A percentile compares a stretch with the other conserved stretches of the same genome.
Evolutionary conservation across 2,797 vertebrate species (phyloP).

Genomic region (Sarcophilus harrisii): DNA sequence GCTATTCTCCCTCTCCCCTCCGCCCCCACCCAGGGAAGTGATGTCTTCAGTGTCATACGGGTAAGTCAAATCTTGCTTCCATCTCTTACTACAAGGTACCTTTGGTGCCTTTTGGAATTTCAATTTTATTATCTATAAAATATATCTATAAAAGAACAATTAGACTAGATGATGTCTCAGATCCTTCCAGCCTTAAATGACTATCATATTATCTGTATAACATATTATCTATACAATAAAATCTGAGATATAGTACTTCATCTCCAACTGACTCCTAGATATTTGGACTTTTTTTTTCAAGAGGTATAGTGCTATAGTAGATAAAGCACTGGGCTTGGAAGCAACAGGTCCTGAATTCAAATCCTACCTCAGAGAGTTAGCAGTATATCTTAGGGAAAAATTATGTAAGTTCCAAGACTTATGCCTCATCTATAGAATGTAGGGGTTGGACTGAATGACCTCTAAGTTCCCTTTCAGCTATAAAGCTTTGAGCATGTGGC

Average conservation of each 20-base stretch:
- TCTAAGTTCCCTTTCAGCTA: neutral
- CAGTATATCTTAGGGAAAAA: neutral
- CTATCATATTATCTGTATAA: neutral
- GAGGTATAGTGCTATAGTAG: neutral
- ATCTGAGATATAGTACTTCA: neutral
- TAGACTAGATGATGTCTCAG: neutral
- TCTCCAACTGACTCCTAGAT: neutral
- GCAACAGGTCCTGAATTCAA: constrained; percentile 7
- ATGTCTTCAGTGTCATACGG: neutral
- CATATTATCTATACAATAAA: neutral
- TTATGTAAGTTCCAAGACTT: constrained; percentile 1
- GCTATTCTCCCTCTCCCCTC: neutral
- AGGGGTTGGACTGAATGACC: neutral
- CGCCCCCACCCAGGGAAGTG: neutral
- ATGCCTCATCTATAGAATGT: constrained; percentile 13
- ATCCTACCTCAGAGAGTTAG: neutral
- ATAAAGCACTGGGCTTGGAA: neutral
- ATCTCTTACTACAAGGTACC: neutral
- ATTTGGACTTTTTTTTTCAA: neutral
- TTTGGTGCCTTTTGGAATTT: neutral
- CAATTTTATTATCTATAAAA: neutral
- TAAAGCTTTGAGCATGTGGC: neutral
- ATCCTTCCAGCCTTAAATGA: neutral
- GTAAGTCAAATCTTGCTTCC: neutral
- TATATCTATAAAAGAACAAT: too few relatives aligned